phyloP scores from a whole-genome alignment of 1,140 invertebrate species.

The Conus betulinus region DNA sequence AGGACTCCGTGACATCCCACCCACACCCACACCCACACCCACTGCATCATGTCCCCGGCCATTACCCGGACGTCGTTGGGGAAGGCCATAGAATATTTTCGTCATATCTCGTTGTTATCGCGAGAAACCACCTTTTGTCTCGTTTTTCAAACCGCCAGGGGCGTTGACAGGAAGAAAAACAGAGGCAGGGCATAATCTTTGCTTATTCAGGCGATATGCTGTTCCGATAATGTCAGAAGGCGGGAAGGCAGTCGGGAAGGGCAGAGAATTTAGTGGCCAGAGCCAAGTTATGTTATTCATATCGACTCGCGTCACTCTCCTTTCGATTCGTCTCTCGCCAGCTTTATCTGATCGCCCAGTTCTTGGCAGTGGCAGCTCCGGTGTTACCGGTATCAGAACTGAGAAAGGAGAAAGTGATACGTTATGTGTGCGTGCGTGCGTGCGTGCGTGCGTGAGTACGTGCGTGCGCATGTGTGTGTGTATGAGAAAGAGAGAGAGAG shows the following conservation, averaged over 20 bases:
- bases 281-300: slow-evolving; percentile 21
- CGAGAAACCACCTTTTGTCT: not conserved
- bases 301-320: not conserved
- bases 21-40: no score
- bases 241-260: not conserved
- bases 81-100: no score
- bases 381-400: no score
- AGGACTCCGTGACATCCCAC: no score
- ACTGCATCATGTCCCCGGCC: no score
- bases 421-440: no score
- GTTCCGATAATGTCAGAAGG: not conserved
- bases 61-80: no score
- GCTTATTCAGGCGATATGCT: slow-evolving; percentile 1
- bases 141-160: not conserved
- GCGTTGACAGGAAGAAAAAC: not conserved
- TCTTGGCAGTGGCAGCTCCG: no score
- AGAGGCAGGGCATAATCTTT: not conserved
- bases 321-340: not conserved
- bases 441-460: not conserved
- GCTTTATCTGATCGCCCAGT: not conserved
- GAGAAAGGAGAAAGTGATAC: no score
- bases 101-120: not conserved
- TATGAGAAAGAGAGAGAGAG: not conserved
- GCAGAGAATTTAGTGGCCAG: not conserved
- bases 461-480: not conserved